Conservation (phyloP, 2,888 invertebrate species). For the Acanthoscelides obtectus region DNA sequence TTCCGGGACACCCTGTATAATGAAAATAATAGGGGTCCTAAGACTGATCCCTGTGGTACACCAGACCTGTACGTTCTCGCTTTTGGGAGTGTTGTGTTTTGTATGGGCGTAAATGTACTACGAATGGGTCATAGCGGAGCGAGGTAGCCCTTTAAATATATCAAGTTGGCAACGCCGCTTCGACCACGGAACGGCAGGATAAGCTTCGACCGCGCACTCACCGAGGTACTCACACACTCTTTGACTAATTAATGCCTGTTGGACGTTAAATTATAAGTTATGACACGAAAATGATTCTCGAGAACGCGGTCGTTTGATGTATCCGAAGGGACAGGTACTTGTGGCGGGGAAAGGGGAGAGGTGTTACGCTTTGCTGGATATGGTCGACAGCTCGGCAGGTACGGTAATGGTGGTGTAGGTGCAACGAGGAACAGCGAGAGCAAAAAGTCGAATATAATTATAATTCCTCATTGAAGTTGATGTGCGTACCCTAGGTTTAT, state of each 20-base stretch:
- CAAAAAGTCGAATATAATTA: not conserved
- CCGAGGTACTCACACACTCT: not conserved
- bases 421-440: not conserved
- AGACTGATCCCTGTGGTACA: too few species aligned
- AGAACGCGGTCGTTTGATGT: not conserved
- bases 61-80: too few species aligned
- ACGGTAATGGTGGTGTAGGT: not conserved
- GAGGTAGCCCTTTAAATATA: too few species aligned
- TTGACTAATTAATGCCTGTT: not conserved
- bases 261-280: not conserved
- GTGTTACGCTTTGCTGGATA: not conserved
- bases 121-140: too few species aligned
- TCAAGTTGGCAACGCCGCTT: too few species aligned
- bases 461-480: not conserved
- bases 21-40: too few species aligned
- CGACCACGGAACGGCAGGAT: too few species aligned
- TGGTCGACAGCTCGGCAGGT: not conserved
- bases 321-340: not conserved
- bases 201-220: too few species aligned
- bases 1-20: too few species aligned
- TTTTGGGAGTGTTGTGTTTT: too few species aligned
- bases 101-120: too few species aligned
- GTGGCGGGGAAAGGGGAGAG: not conserved
- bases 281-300: not conserved
- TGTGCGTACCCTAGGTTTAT: not conserved